phyloP scores from a whole-genome alignment of 2,888 invertebrate species.

The Plagodis dolabraria region DNA sequence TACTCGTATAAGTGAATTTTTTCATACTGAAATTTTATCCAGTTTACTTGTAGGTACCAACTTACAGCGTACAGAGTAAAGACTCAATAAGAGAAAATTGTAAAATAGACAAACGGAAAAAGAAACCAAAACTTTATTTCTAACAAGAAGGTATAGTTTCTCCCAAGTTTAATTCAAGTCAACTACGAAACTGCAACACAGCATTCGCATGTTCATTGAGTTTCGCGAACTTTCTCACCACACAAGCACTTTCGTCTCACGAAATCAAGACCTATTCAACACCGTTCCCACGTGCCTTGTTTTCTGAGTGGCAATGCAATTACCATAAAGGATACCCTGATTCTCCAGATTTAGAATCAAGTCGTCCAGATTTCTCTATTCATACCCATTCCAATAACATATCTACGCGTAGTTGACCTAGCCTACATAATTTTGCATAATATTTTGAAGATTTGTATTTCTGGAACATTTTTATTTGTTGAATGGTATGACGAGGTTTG shows the following conservation, averaged over 20 bases:
- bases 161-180: slow-evolving; percentile 19
- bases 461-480: slow-evolving; percentile 25
- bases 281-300: slow-evolving; percentile 33
- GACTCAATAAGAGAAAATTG: too few species aligned
- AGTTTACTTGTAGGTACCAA: too few species aligned
- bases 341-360: slow-evolving; percentile 28
- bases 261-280: slow-evolving; percentile 38
- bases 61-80: too few species aligned
- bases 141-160: slow-evolving; percentile 5
- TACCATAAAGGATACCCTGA: slow-evolving; percentile 33
- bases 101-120: background rate
- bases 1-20: too few species aligned
- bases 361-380: slow-evolving; percentile 35
- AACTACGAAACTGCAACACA: slow-evolving; percentile 25
- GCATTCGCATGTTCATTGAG: slow-evolving; percentile 19
- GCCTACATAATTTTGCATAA: slow-evolving; percentile 38
- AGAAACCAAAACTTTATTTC: slow-evolving; percentile 8
- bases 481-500: slow-evolving; percentile 4
- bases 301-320: slow-evolving; percentile 32
- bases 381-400: slow-evolving; percentile 34
- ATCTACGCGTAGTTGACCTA: slow-evolving; percentile 33
- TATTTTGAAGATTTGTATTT: slow-evolving; percentile 19
- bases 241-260: slow-evolving; percentile 25
- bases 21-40: too few species aligned
- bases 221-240: slow-evolving; percentile 21